Base-by-base conservation (phyloP, 2,797 vertebrate species). In the Furcifer pardalis region DNA sequence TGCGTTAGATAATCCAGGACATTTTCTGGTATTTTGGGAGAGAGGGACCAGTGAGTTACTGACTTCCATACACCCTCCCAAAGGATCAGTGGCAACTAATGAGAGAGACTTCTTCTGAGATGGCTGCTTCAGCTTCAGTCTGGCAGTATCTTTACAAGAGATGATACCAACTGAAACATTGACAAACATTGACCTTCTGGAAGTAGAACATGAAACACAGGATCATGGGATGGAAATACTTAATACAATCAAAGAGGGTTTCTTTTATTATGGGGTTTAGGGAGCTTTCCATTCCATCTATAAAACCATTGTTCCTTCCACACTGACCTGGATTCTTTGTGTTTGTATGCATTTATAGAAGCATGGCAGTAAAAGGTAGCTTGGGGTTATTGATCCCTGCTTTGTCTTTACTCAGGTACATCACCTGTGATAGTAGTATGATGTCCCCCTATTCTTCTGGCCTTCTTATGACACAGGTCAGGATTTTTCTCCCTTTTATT, bases 251-350 rank as follows among this genome's bases (percentile, higher is more conserved):
- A 17, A 40, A 82, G 84, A 89, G 2, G 85, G 52, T 74, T 69
- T 81, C 73, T 86, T 86, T 49, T 13, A 4, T 56, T 46, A 83
- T 82, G 85, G 87, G 60, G n/a, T 90, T 86, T 10, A 65, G 85
- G 86, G 83, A 82, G 76, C 73, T 86, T 85, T 85, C 77, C 84
- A 71, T 89, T 89, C 77, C 80, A 91, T 92, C 81, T 87, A 96
- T 96, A 96, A 96, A 96, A 96, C 75, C 77, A 69, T n/a, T 68
- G 19, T 60, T 94, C 92, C 82, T 90, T 79, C 79, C 25, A n/a
- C 52, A 71, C 5, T 76, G 91, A 89, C 73, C 90, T 83, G 52
- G 52, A 19, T 40, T 23, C 2, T 52, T 63, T 32, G 35, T 10
- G 4, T 56, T 32, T 40, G 46, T 25, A 56, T 56, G 60, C 30